phyloP scores from a whole-genome alignment of 2,888 invertebrate species.

The Plebejus anna region DNA sequence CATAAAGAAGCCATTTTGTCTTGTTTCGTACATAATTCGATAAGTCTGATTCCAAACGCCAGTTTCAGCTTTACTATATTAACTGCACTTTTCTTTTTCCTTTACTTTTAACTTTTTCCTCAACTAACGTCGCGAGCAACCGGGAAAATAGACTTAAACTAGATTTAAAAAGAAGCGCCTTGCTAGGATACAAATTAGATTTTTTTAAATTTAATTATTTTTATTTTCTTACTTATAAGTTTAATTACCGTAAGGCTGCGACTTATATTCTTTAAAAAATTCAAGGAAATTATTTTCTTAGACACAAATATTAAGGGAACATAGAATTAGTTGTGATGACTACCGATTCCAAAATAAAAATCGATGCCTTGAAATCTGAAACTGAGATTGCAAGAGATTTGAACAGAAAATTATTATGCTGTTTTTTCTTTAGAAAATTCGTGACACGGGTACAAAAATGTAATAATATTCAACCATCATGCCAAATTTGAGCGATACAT shows the following conservation, averaged over 20 bases:
- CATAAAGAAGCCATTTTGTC: no score
- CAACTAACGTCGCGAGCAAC: constrained; percentile 32
- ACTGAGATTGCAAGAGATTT: no score
- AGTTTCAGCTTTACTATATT: constrained; percentile 28
- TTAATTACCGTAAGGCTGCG: constrained; percentile 23
- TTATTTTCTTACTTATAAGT: constrained; percentile 28
- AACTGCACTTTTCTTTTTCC: constrained; percentile 6
- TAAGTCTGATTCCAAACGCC: constrained; percentile 28
- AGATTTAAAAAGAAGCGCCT: constrained; percentile 36
- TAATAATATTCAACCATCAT: no score
- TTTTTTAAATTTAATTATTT: constrained; percentile 28
- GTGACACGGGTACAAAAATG: no score
- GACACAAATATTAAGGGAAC: no score
- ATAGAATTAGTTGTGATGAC: no score
- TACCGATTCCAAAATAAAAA: no score
- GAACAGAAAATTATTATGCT: no score
- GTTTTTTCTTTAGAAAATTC: no score
- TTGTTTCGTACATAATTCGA: constrained; percentile 28
- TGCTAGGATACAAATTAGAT: constrained; percentile 30
- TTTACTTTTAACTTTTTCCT: constrained; percentile 17
- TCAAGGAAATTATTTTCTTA: neutral
- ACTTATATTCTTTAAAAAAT: neutral
- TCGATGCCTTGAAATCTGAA: no score
- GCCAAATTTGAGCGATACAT: no score
- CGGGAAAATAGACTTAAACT: constrained; percentile 36